A percentile compares a stretch with the other conserved stretches of the same genome.
Evolutionary conservation across 92 coral and sea anemone species (phyloP).

Genomic region (Galaxea fascicularis): DNA sequence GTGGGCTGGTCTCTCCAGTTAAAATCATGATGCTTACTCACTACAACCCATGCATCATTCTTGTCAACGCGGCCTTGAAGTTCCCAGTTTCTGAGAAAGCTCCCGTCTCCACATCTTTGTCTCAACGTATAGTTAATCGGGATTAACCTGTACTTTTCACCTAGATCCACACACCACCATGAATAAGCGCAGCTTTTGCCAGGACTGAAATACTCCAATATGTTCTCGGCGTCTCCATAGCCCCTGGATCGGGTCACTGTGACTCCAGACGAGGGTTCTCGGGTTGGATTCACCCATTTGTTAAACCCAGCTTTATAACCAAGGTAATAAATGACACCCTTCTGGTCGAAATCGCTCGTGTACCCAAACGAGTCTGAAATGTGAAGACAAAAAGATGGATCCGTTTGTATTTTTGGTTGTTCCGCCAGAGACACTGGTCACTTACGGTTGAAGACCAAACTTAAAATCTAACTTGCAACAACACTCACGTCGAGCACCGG

Average conservation of each 20-base stretch:
- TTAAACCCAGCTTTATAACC: background rate
- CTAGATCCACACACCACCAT: conserved; percentile 2
- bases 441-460: too few relatives aligned
- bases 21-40: background rate
- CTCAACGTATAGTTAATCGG: background rate
- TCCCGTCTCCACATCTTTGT: background rate
- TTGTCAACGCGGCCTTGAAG: background rate
- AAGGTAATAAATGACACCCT: too few relatives aligned
- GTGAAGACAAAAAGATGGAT: too few relatives aligned
- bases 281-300: background rate
- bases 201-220: background rate
- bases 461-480: too few relatives aligned
- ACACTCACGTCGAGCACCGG: too few relatives aligned
- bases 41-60: background rate
- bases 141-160: background rate
- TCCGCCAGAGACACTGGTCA: too few relatives aligned
- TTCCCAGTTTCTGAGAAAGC: background rate
- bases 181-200: background rate
- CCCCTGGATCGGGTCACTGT: background rate
- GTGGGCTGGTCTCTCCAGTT: background rate
- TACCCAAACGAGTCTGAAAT: too few relatives aligned
- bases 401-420: too few relatives aligned
- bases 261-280: background rate
- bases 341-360: too few relatives aligned
- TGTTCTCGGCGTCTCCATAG: background rate